Evolutionary conservation across 1,140 invertebrate species (phyloP), one percentile per base, ranked within the genome.

Genomic region (Dendroctonus ponderosae): DNA sequence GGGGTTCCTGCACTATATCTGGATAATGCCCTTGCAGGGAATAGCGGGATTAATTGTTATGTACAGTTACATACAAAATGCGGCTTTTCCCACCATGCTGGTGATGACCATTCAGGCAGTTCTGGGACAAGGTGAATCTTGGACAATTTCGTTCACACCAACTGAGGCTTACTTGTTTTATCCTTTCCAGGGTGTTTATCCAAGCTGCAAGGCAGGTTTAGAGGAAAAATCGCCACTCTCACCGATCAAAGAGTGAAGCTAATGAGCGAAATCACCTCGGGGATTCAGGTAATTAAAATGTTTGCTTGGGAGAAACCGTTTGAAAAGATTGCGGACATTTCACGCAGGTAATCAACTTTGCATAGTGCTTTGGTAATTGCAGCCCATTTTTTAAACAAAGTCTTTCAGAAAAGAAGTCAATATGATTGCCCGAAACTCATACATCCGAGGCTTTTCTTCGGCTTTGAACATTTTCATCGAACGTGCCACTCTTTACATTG

Each of bases 241-340:
- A 87, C 86, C 0, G 87, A 88, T 74, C 78, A 84, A 68, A 73
- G 87, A 62, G 82, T 89, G n/a, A 78, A 83, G 53, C 70, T 86
- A 12, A 87, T 87, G 83, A 85, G 82, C 73, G 87, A 89, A 76
- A 69, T 76, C 43, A 81, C 88, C 8, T 69, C 70, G 37, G 80
- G 79, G n/a, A 81, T 82, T 41, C 69, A 88, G 78, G 82, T 91
- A n/a, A 90, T 96, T 68, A 96, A 96, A 83, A 91, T 95, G 86
- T 92, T 93, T 79, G 89, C 89, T 0, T 95, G 92, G 92, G 93
- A 94, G 76, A 86, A 90, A 72, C 83, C 87, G 46, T 94, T 95
- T 77, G 82, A 85, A 50, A 82, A 84, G 71, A 74, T 91, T 3
- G 86, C 91, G 2, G 81, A 85, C 52, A 69, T 81, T 38, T 80